These are phyloP conservation scores for Tridacna gigas DNA, from an alignment of 2,888 invertebrate genomes.

Conservation along the genomic window DNA sequence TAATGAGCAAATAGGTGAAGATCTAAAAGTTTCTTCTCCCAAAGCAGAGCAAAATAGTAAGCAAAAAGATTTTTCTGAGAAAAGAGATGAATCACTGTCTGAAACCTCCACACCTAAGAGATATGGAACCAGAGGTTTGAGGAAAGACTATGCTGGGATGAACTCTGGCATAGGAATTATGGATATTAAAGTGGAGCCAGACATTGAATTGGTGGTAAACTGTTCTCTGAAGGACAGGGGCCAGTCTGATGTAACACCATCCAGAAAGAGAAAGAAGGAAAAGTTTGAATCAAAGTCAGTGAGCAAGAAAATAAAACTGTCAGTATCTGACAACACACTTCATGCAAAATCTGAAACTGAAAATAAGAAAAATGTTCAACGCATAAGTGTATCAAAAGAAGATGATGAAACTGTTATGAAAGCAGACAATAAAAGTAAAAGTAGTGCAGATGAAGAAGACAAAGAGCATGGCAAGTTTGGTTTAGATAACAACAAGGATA, in stretches of 20 bases:
- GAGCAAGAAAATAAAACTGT: no score
- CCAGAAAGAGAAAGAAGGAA: neutral
- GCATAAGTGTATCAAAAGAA: neutral
- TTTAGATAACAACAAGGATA: no score
- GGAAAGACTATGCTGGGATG: conserved; percentile 61
- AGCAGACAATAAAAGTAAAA: neutral
- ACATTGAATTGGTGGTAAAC: neutral
- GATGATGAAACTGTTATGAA: neutral
- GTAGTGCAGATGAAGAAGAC: neutral
- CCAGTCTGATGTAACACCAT: neutral
- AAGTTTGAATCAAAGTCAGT: no score
- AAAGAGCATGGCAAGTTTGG: neutral
- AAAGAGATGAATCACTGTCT: neutral
- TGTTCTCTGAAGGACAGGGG: neutral
- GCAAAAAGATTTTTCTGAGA: neutral
- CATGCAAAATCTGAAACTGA: no score
- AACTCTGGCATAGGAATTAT: conserved; percentile 46
- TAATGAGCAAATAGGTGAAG: neutral
- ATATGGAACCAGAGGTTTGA: conserved; percentile 67
- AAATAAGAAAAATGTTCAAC: neutral
- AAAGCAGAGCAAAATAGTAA: neutral
- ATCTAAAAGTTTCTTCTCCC: neutral
- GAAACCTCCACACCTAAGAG: conserved; percentile 48
- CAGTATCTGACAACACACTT: no score
- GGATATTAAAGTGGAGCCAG: conserved; percentile 38